Evolutionary conservation across 2,113 vertebrate species (phyloP), one percentile per base, ranked within the genome.

Genomic region (Platichthys flesus): DNA sequence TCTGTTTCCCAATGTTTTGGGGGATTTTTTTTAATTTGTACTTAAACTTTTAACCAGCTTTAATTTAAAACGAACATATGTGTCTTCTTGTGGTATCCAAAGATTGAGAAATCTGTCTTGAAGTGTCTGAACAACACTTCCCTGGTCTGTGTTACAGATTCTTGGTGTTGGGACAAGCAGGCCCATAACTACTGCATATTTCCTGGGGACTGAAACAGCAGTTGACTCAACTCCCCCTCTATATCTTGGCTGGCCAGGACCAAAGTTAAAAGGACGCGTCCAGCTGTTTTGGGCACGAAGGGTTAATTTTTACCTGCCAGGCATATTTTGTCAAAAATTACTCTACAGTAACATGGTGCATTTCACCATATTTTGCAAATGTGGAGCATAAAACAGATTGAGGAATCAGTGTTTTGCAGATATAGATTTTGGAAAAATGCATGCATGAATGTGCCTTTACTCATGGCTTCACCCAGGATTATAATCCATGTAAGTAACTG

Each of bases 251-350:
- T 54, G 56, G 74, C 59, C 65, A 57, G 67, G 60, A 52, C 51
- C 73, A 58, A 52, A 86, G 76, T 88, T 89, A 51, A 90, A 89
- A 90, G 78, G 55, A 73, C 74, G 72, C 62, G 56, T 85, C 90
- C 92, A 93, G 89, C 88, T 94, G 93, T 92, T 92, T 85, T 79
- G 68, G 57, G 15, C 63, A 74, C 63, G 82, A 68, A 83, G 81
- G 81, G 88, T 79, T 76, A 76, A 91, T 91, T 92, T 84, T 88
- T 74, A 78, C 70, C 82, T 67, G 71, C 52, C 67, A 79, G 75
- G 60, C 79, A 78, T 85, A 71, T 90, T 87, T 83, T 80, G 52
- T 89, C 84, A 92, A 76, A 81, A 89, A n/a, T 40, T 9, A 56
- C 37, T 28, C 47, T 23, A 77, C 31, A 57, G 54, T 65, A 37